These are phyloP conservation scores for Lordiphosa andalusiaca DNA, from an alignment of 2,888 invertebrate species.

Conservation along the genomic window DNA sequence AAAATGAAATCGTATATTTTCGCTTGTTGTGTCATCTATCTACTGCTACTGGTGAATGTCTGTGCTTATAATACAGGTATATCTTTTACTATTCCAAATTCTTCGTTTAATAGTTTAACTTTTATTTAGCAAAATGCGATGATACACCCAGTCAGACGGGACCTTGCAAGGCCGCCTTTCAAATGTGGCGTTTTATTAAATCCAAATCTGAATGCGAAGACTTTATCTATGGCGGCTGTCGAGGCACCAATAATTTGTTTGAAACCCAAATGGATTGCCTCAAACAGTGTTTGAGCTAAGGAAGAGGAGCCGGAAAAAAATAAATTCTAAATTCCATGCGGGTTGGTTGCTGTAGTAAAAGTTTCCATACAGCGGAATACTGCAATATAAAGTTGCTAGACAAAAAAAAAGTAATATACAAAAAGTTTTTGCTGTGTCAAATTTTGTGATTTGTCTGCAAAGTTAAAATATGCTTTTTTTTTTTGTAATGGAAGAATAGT, in stretches of 20 bases:
- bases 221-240: constrained; percentile 51
- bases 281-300: constrained; percentile 18
- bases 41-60: too few relatives aligned
- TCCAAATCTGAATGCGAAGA: constrained; percentile 22
- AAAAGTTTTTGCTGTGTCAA: constrained; percentile 17
- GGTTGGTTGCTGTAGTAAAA: constrained; percentile 11
- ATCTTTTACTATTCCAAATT: too few relatives aligned
- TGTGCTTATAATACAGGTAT: too few relatives aligned
- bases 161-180: constrained; percentile 36
- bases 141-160: constrained; percentile 39
- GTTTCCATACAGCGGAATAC: constrained; percentile 5
- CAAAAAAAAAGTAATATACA: not conserved
- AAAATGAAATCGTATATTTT: too few relatives aligned
- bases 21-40: too few relatives aligned
- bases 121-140: constrained; percentile 36
- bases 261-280: constrained; percentile 35
- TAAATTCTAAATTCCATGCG: not conserved
- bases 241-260: constrained; percentile 40
- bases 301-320: not conserved
- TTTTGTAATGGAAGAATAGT: not conserved
- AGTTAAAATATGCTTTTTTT: constrained; percentile 28
- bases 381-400: constrained; percentile 6
- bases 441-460: constrained; percentile 37
- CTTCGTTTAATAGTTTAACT: too few relatives aligned
- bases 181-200: constrained; percentile 51